Evolutionary conservation across 2,888 invertebrate genomes (phyloP), one percentile per base, ranked within the genome.

Genomic region (Dynastes hyllus): DNA sequence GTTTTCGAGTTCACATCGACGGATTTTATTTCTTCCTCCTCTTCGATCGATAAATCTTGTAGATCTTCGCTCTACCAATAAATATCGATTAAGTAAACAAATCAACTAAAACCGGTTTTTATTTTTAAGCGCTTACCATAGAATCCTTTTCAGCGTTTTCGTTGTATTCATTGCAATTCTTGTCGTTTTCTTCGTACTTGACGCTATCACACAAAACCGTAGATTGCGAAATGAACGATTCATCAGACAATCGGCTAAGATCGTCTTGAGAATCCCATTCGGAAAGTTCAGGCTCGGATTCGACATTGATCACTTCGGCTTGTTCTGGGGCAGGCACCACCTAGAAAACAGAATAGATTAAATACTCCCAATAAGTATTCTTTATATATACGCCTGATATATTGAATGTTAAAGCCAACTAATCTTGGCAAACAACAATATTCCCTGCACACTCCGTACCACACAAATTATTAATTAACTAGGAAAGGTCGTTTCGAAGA

Each of bases 1-100:
- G 89, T 89, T 84, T 88, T 88, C 27, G 88, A 88, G 77, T 88
- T 87, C 37, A 88, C 84, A 58, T 85, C 81, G 77, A 83, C 82
- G 22, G 40, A 32, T 45, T 53, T 71, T 9, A 50, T 66, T 61
- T 78, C 78, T 51, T 78, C 76, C n/a, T 81, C 73, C 13, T 63
- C 50, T 76, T 76, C 66, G n/a, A 13, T 55, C 8, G 77, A 73
- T 13, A 55, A 37, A 11, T 77, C 71, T 71, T 80, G 65, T 27
- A 29, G 69, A 32, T 65, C 58, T 16, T 80, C 76, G 9, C 53
- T 53, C 71, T 79, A 8, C 2, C 73, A 71, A 50, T 61, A 65
- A 45, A 45, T 45, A 45, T 11, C 45, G 45, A 45, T 8, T 45
- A 0, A 45, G 45, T 45, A 1, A 45, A 45, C 45, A 45, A 45